These are phyloP conservation scores for Streblospio benedicti DNA, from an alignment of 1,140 invertebrate species.

Conservation along the genomic window DNA sequence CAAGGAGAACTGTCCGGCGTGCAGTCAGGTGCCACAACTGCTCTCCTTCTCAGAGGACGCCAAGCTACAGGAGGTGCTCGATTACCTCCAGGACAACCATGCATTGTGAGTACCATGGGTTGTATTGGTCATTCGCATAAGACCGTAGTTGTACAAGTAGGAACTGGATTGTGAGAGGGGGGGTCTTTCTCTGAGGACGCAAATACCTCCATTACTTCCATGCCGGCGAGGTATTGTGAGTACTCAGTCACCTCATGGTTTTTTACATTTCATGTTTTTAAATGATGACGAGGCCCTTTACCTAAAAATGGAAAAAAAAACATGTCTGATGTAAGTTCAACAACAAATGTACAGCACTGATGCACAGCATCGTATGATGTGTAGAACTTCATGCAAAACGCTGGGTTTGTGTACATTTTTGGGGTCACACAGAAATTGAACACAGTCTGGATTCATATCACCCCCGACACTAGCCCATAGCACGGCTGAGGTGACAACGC, in stretches of 20 bases:
- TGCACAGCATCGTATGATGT: no score
- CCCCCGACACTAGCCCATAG: no score
- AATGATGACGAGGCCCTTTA: neutral
- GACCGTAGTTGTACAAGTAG: neutral
- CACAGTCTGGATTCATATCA: no score
- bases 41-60: conserved; percentile 59
- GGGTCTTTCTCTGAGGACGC: neutral
- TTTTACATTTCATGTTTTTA: neutral
- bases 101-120: conserved; percentile 67
- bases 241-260: neutral
- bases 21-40: conserved; percentile 65
- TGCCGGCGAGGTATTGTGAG: neutral
- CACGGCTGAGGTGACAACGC: no score
- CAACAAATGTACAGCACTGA: no score
- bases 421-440: no score
- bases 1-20: conserved; percentile 73
- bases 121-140: neutral
- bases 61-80: conserved; percentile 76
- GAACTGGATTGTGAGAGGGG: neutral
- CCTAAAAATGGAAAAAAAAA: no score
- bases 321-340: no score
- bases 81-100: conserved; percentile 63
- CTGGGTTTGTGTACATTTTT: no score
- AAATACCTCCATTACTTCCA: neutral
- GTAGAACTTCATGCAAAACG: no score